phyloP scores from a whole-genome alignment of 2,113 vertebrate species.

The Peromyscus polionotus region DNA sequence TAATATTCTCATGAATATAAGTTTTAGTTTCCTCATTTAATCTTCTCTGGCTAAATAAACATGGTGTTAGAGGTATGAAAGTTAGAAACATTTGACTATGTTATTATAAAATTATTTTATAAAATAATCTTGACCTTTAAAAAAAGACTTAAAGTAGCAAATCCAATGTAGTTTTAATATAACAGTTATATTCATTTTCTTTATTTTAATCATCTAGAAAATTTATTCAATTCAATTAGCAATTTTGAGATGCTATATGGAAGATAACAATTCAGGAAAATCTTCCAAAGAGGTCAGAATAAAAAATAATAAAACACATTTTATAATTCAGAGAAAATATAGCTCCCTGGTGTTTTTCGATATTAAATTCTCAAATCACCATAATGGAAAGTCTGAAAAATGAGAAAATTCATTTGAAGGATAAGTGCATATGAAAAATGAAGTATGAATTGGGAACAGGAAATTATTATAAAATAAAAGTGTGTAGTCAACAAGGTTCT shows the following conservation, averaged over 20 bases:
- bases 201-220: conserved; percentile 22
- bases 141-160: background rate
- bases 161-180: background rate
- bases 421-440: conserved; percentile 31
- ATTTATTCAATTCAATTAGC: background rate
- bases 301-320: background rate
- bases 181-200: background rate
- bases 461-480: conserved; percentile 68
- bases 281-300: conserved; percentile 35
- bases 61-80: background rate
- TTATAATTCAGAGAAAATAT: conserved; percentile 34
- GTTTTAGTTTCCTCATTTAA: background rate
- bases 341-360: conserved; percentile 10
- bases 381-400: conserved; percentile 36
- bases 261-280: conserved; percentile 27
- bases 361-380: conserved; percentile 39
- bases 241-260: conserved; percentile 12
- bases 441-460: conserved; percentile 35
- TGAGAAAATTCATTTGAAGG: conserved; percentile 41
- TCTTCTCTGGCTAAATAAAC: background rate
- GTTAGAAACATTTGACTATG: background rate
- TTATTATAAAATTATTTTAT: conserved; percentile 12
- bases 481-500: conserved; percentile 35
- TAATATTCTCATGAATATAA: conserved; percentile 16
- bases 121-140: conserved; percentile 13